Evolutionary conservation across 1,140 invertebrate genomes (phyloP), one percentile per base, ranked within the genome.

Genomic region (Drosophila ohnishii): DNA sequence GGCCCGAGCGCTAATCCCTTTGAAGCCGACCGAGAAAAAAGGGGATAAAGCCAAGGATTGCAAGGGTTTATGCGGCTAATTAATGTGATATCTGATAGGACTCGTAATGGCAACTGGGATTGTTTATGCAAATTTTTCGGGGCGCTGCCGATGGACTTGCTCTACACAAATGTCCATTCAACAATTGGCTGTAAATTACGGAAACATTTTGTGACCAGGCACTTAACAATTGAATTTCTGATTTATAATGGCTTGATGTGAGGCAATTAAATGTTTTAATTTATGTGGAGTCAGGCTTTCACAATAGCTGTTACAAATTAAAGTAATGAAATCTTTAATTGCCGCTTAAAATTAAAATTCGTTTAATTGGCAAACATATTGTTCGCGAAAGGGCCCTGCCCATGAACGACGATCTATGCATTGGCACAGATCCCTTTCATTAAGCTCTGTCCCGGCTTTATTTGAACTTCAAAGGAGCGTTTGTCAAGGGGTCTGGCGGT

Each of bases 21-120:
- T 69, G 61, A 74, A 81, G 67, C 69, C 51, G 25, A 70, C 30
- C 45, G 35, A 19, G 35, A 40, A 42, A 74, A 37, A 64, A 75
- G 56, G 13, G 51, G 61, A 65, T 64, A 75, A 64, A 75, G 25
- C 72, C 34, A 75, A 59, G 48, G 72, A 75, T 60, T 71, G 51
- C 28, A 60, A 30, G 53, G 62, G 73, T 76, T 76, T 76, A 77
- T 77, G 75, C 65, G 75, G 66, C 56, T 61, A 78, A 78, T 71
- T 77, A 77, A 77, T 77, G 75, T 77, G 73, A 76, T 66, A 77
- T 77, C 75, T 77, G 74, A 77, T 77, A 62, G 30, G 64, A 60
- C 48, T 71, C 40, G 51, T 50, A 71, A 70, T 39, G 53, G 35
- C 66, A 40, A 40, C 30, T 48, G 63, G 40, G 32, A 70, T 72